Conservation (phyloP, 1,140 invertebrate species). For the Lysiphlebus fabarum region DNA sequence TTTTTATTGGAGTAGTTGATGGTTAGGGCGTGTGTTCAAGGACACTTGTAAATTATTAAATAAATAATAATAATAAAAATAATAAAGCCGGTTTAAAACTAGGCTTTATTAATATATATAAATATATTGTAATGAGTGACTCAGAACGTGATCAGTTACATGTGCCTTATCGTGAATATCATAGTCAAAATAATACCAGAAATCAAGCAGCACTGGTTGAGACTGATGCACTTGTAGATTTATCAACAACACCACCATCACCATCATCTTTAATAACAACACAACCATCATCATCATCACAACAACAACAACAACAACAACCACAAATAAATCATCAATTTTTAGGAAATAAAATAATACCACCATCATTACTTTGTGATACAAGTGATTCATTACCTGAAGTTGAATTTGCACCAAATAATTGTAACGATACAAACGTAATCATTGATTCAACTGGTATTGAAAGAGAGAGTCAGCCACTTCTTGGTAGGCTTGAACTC, state of each 20-base stretch:
- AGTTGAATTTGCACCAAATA: conserved; percentile 48
- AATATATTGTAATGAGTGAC: conserved; percentile 51
- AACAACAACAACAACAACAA: too few species aligned
- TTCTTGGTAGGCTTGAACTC: conserved; percentile 74
- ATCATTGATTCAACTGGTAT: conserved; percentile 72
- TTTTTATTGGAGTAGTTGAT: too few species aligned
- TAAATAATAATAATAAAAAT: neutral
- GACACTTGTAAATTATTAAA: too few species aligned
- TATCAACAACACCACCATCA: conserved; percentile 31
- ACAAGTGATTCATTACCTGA: conserved; percentile 35
- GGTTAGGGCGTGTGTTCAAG: too few species aligned
- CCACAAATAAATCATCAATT: conserved; percentile 25
- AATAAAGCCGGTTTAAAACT: neutral
- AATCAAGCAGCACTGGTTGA: conserved; percentile 38
- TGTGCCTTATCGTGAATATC: conserved; percentile 54
- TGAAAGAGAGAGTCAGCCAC: conserved; percentile 84
- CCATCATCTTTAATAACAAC: conserved; percentile 8
- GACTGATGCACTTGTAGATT: conserved; percentile 46
- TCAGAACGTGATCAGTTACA: conserved; percentile 53
- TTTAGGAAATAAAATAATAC: conserved; percentile 29
- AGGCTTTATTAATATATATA: neutral
- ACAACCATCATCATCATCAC: too few species aligned
- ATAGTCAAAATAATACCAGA: conserved; percentile 48
- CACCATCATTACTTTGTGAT: too few species aligned
- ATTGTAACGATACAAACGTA: conserved; percentile 42